Evolutionary conservation across 2,797 vertebrate genomes (phyloP).

Genomic region (Acipenser oxyrinchus): DNA sequence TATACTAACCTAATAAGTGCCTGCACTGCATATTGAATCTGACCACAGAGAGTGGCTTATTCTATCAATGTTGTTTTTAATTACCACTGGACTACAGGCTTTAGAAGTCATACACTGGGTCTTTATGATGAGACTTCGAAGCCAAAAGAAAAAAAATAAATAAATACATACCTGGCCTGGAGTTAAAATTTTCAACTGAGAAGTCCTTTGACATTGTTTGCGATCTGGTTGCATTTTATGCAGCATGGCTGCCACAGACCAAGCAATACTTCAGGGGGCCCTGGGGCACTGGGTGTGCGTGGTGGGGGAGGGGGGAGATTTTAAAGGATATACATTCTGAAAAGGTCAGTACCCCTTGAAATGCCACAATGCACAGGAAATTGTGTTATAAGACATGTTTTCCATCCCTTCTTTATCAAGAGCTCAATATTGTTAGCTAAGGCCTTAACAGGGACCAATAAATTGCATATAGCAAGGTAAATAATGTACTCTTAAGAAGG

Average conservation of each 20-base stretch:
- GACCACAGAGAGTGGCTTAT: neutral
- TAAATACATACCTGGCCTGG: neutral
- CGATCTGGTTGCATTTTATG: neutral
- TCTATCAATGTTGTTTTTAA: neutral
- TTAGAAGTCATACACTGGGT: neutral
- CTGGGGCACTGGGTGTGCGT: neutral
- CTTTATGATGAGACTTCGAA: neutral
- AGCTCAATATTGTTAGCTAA: neutral
- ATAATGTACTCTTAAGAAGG: too few species aligned
- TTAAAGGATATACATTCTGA: neutral
- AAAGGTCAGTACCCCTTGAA: neutral
- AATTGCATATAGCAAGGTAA: neutral
- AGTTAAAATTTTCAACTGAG: neutral
- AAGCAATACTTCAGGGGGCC: neutral
- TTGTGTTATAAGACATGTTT: neutral
- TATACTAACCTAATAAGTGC: neutral
- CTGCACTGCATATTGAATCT: neutral
- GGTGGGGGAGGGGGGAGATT: conserved; percentile 33
- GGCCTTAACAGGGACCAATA: neutral
- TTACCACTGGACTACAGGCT: neutral
- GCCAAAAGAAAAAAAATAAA: neutral
- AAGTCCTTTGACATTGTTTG: neutral
- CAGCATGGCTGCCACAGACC: neutral
- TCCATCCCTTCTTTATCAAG: neutral
- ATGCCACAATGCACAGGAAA: neutral